phyloP scores from a whole-genome alignment of 1,140 invertebrate species.

The Cataglyphis hispanica region DNA sequence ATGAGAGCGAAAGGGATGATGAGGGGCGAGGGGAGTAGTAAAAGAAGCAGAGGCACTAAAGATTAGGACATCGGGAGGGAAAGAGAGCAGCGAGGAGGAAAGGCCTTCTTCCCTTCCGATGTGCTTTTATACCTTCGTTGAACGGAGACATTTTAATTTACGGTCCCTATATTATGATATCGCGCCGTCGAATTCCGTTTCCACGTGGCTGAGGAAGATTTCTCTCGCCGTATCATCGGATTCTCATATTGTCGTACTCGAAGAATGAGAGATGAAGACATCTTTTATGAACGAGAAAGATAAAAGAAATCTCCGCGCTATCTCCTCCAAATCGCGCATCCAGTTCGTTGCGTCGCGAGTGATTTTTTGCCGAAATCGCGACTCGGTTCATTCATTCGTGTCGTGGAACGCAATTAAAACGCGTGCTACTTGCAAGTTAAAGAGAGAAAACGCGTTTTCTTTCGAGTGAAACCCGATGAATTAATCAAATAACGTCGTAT shows the following conservation, averaged over 20 bases:
- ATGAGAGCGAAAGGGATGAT: conserved; percentile 53
- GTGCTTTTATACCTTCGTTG: conserved; percentile 47
- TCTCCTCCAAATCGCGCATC: neutral
- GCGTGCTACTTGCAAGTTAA: neutral
- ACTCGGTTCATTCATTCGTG: neutral
- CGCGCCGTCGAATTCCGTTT: conserved; percentile 71
- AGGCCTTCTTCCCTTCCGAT: conserved; percentile 53
- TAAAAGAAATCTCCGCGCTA: conserved; percentile 25
- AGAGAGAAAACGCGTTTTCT: neutral
- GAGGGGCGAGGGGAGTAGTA: neutral
- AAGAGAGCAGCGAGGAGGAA: conserved; percentile 20
- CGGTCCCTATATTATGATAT: conserved; percentile 65
- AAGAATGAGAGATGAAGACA: conserved; percentile 7
- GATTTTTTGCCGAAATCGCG: neutral
- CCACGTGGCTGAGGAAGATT: conserved; percentile 2
- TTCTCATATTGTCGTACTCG: conserved; percentile 57
- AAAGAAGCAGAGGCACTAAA: conserved; percentile 33
- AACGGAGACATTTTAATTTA: conserved; percentile 80
- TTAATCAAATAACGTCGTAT: neutral
- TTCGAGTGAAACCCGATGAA: neutral
- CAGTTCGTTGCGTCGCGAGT: conserved; percentile 18
- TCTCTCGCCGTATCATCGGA: conserved; percentile 34
- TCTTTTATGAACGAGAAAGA: neutral
- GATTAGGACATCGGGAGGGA: conserved; percentile 45
- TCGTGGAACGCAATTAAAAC: conserved; percentile 2